Evolutionary conservation across 2,888 invertebrate genomes (phyloP), one percentile per base, ranked within the genome.

Genomic region (Dendrolimus pini): DNA sequence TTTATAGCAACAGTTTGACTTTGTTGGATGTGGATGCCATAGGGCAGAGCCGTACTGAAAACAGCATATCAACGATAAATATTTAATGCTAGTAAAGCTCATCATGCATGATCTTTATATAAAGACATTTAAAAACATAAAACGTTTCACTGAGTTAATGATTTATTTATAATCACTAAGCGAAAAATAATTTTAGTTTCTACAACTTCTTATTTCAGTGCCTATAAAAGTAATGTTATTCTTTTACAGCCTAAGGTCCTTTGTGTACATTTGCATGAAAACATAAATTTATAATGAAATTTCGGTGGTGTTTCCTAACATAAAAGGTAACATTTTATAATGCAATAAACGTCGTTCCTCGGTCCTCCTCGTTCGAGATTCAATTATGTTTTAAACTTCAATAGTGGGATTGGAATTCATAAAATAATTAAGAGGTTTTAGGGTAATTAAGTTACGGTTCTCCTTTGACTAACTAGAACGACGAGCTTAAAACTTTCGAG

Each of bases 311-410:
- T 65, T 69, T 66, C 58, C 64, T 68, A 65, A 66, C 58, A 66
- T 57, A 56, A 13, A 52, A 54, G 54, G 56, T 70, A 67, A 70
- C 67, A 70, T 70, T 70, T 47, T 47, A 47, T 47, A 70, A 70
- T 65, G 64, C 65, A 68, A 70, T 70, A 67, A 70, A 68, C 65
- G 70, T 61, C 61, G 60, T 61, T 58, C 60, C 62, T 62, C 62
- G 65, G 63, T 59, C 61, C 60, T 58, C 60, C 41, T 30, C 30
- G 61, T 59, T 65, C 61, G 64, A 67, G 60, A 70, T 70, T 67
- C 67, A 65, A 70, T 70, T 67, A 66, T 65, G 65, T 70, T 70
- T 68, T 58, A 63, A 66, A 68, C 63, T 68, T 65, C 63, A 70
- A 66, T 65, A 68, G 60, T 64, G 64, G 61, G 59, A 70, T 65